Base-by-base conservation (phyloP, 2,888 invertebrate species). In the Lepetodrilus schrolli region DNA sequence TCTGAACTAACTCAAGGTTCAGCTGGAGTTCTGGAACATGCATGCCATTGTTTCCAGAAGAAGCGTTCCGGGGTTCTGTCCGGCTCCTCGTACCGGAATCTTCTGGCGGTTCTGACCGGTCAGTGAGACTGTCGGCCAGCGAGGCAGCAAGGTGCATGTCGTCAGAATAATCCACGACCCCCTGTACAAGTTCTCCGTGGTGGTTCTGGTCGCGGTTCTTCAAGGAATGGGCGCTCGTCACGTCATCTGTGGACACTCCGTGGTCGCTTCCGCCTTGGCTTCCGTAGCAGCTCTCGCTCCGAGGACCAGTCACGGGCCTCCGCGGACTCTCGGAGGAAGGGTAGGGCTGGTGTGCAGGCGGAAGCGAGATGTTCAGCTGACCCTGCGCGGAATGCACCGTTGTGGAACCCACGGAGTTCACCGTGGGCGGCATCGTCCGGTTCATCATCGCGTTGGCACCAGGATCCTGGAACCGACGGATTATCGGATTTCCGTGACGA, bases 211-310 rank as follows among this genome's bases (percentile, higher is more conserved):
- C 23, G 20, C 47, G 10, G 47, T 43, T 30, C 43, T 43, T 65
- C 23, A 58, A 26, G 47, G 10, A 30, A 20, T 51, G 43, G 30
- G 43, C 43, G 30, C 47, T 65, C 10, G 38, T 43, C 30, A 65
- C 23, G 69, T 82, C 79, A 68, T 78, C 78, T 48, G 81, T 81
- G 78, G 79, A 84, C 10, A 83, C 79, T 13, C 84, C 82, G 78
- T 79, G 82, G 78, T 81, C 81, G 38, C 38, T 37, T 7, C 38
- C 66, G 10, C 37, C 7, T 36, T 17, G 20, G 21, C 38, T 38
- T 8, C 37, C 38, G 0, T 17, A 34, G 58, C 17, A 58, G 17
- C 58, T 66, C 20, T 66, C 66, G 20, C 38, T 8, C 3, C 37
- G 17, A 8, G 36, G 37, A 10, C 66, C 66, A 7, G 36, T 66